Evolutionary conservation across 2,113 vertebrate species (phyloP).

Genomic region (Origma solitaria): DNA sequence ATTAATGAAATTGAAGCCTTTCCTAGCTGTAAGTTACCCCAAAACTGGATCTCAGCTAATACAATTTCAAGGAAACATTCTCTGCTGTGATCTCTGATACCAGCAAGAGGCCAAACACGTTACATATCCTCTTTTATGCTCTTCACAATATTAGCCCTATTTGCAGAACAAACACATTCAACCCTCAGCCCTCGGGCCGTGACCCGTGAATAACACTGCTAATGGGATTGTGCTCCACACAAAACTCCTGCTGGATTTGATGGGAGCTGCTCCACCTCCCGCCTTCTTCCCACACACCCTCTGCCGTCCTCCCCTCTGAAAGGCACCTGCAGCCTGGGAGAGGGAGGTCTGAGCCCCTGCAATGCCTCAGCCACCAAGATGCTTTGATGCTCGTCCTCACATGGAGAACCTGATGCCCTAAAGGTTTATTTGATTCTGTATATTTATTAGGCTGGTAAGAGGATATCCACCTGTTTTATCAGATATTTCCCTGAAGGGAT

Average conservation of each 20-base stretch:
- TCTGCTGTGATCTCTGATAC: neutral
- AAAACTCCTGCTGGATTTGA: neutral
- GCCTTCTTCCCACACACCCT: neutral
- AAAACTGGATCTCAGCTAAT: neutral
- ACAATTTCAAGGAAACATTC: neutral
- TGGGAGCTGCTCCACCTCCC: neutral
- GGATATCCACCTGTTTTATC: neutral
- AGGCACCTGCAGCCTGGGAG: accelerated
- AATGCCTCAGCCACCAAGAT: neutral
- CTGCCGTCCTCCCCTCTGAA: neutral
- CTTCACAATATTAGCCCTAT: neutral
- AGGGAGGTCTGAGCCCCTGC: neutral
- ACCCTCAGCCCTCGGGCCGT: neutral
- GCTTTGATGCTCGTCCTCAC: neutral
- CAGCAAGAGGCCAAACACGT: neutral
- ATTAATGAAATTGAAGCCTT: neutral
- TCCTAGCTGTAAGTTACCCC: neutral
- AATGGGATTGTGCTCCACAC: neutral
- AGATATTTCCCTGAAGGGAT: neutral
- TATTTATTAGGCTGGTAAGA: neutral
- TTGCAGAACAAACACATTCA: conserved; percentile 15
- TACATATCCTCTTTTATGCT: neutral
- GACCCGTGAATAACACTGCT: neutral
- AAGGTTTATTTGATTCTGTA: neutral
- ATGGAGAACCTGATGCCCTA: neutral